Evolutionary conservation across 2,797 vertebrate species (phyloP).

Genomic region (Apogon hyalosoma): DNA sequence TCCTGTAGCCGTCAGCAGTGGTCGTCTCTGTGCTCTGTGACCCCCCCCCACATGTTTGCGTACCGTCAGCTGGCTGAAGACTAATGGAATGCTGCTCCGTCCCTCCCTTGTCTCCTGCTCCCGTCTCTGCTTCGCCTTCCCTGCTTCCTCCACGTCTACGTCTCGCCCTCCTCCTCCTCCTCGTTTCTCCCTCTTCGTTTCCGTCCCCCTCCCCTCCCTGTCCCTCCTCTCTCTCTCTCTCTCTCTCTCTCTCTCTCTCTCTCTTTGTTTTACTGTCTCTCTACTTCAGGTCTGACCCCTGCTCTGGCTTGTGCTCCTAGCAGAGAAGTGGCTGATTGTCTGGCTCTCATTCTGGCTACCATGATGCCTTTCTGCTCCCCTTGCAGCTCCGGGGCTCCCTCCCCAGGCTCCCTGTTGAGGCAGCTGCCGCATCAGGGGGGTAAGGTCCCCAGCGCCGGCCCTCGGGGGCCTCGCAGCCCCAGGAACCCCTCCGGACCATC

Average conservation of each 20-base stretch:
- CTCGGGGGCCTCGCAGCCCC: constrained; percentile 69
- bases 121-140: constrained; percentile 57
- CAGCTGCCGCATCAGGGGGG: constrained; percentile 69
- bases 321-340: constrained; percentile 98
- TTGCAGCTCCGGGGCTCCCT: constrained; percentile 93
- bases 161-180: constrained; percentile 20
- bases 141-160: constrained; percentile 53
- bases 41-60: constrained; percentile 26
- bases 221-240: constrained; percentile 30
- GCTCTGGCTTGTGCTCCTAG: constrained; percentile 99
- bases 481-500: constrained; percentile 79
- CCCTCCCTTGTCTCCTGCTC: constrained; percentile 55
- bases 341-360: constrained; percentile 99
- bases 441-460: constrained; percentile 55
- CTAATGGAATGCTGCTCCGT: constrained; percentile 81
- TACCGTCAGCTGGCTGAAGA: constrained; percentile 63
- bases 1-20: constrained; percentile 10
- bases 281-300: constrained; percentile 94
- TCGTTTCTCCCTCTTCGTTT: background rate
- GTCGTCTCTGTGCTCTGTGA: constrained; percentile 12
- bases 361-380: constrained; percentile 99
- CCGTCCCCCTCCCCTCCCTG: constrained; percentile 6
- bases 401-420: constrained; percentile 91
- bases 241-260: constrained; percentile 61
- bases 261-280: constrained; percentile 56